phyloP scores from a whole-genome alignment of 2,888 invertebrate species.

The Nemurella pictetii region DNA sequence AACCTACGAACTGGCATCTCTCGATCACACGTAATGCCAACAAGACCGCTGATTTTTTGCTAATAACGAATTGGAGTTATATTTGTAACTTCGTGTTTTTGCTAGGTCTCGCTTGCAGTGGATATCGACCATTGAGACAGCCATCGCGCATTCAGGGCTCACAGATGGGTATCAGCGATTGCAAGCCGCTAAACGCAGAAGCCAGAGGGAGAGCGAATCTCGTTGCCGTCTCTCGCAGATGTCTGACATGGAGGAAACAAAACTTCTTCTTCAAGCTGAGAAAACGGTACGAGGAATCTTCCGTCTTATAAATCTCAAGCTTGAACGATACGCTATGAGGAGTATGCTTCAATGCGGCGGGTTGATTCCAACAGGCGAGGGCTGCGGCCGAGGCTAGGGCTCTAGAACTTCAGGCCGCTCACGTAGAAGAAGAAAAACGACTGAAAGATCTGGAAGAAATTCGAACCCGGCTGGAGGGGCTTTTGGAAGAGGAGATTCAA shows the following conservation, averaged over 20 bases:
- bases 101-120: conserved; percentile 71
- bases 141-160: conserved; percentile 69
- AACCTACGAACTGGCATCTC: conserved; percentile 72
- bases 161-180: conserved; percentile 71
- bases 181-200: conserved; percentile 58
- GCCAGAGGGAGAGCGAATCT: conserved; percentile 58
- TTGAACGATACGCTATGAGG: too few relatives aligned
- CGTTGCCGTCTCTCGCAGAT: conserved; percentile 60
- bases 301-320: too few relatives aligned
- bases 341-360: not conserved
- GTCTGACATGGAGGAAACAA: conserved; percentile 61
- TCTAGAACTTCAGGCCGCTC: conserved; percentile 67
- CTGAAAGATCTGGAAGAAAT: conserved; percentile 73
- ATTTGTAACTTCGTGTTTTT: too few relatives aligned
- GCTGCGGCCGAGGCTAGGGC: conserved; percentile 60
- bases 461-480: conserved; percentile 67
- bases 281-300: conserved; percentile 56
- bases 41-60: too few relatives aligned
- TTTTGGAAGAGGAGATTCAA: conserved; percentile 80
- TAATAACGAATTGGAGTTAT: too few relatives aligned
- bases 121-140: conserved; percentile 73
- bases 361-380: conserved; percentile 51
- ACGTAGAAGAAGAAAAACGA: conserved; percentile 72
- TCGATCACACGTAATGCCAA: conserved; percentile 69
- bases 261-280: conserved; percentile 66